phyloP scores from a whole-genome alignment of 2,888 invertebrate species.

The Drosophila dives region DNA sequence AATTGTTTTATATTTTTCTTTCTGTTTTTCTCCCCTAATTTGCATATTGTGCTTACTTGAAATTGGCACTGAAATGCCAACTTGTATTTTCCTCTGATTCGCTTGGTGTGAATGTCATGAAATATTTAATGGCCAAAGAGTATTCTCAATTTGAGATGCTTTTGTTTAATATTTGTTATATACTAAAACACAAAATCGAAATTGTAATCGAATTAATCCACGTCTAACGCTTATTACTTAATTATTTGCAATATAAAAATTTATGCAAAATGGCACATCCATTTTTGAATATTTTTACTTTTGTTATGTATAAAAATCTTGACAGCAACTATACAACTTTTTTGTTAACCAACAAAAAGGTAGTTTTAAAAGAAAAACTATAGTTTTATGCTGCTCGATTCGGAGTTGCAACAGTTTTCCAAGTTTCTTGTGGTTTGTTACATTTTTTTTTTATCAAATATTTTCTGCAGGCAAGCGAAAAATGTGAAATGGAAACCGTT shows the following conservation, averaged over 20 bases:
- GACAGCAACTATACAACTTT: conserved; percentile 1
- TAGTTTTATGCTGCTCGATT: neutral
- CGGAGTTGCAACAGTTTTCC: conserved; percentile 2
- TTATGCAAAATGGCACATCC: neutral
- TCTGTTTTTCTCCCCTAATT: conserved; percentile 25
- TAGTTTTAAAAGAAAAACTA: neutral
- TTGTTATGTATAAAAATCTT: neutral
- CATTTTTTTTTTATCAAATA: conserved; percentile 16
- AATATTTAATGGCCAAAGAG: conserved; percentile 43
- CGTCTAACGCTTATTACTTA: conserved; percentile 1
- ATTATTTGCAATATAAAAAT: conserved; percentile 33
- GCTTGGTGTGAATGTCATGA: conserved; percentile 44
- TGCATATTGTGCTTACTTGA: conserved; percentile 32
- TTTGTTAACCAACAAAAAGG: neutral
- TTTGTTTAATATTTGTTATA: conserved; percentile 7
- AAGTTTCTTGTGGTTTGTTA: neutral
- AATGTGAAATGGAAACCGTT: neutral
- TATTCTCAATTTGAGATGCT: conserved; percentile 28
- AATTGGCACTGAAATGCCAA: conserved; percentile 20
- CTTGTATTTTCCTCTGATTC: conserved; percentile 12
- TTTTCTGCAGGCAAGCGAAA: conserved; percentile 7
- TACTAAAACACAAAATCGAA: neutral
- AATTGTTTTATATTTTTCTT: conserved; percentile 55
- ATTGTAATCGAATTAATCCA: neutral
- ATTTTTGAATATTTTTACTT: neutral